Evolutionary conservation across 2,113 vertebrate species (phyloP), one percentile per base, ranked within the genome.

Genomic region (Laticauda laticaudata): DNA sequence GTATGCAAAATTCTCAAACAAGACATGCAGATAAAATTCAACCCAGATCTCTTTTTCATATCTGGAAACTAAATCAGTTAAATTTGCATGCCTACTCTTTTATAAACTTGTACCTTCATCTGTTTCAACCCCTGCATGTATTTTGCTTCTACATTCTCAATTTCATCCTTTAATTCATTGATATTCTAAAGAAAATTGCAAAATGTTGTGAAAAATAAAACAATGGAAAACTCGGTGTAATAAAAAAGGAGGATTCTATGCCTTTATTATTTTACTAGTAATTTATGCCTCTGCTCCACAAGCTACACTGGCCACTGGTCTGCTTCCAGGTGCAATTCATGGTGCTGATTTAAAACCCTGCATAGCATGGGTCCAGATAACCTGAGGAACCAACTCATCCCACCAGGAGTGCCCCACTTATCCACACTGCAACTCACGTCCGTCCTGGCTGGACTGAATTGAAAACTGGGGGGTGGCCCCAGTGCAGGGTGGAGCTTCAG

Each of bases 151-250:
- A 99, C 98, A 97, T 99, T 98, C 96, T 99, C 98, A 98, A 99
- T 99, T 98, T 99, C 99, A 98, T 99, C 99, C 98, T 99, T 99
- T 97, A 99, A 98, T 95, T 99, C 99, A 97, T 98, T 98, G 97
- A 99, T 99, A 96, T 99, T 99, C 99, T 99, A 97, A 97, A 97
- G 95, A 93, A 97, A 97, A 97, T 0, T 87, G 93, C 4, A 94
- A 96, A 92, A 97, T 39, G 64, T 18, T 93, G 93, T 0, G 11
- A 87, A 57, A 57, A 3, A 1, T 91, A 85, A 21, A 10, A 29
- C 1, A 3, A 6, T 0, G 0, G 20, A 45, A 54, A 92, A 21
- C 29, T 43, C 7, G 64, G 11, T 48, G 23, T 43, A 89, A 55
- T 43, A 39, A n/a, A 51, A 18, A 18, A 57, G 55, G 75, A 2